Evolutionary conservation across 2,797 vertebrate species (phyloP).

Genomic region (Geotria australis): DNA sequence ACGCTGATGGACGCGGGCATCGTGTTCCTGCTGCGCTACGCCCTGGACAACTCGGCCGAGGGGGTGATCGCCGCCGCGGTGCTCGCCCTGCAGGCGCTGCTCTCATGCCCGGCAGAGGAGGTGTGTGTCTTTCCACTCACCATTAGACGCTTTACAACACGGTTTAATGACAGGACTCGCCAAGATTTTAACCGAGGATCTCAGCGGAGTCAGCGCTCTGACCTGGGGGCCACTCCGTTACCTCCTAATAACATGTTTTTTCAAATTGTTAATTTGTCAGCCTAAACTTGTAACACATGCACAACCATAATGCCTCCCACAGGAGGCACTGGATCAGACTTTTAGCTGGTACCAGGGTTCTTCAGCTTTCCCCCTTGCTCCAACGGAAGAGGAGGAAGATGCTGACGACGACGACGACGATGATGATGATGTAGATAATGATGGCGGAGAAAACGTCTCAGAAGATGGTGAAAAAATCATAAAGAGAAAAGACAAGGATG

Average conservation of each 20-base stretch:
- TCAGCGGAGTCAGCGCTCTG: too few species aligned
- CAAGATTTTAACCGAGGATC: too few species aligned
- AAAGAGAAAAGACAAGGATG: slow-evolving; percentile 24
- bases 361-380: slow-evolving; percentile 36
- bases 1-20: slow-evolving; percentile 72
- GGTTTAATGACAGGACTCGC: too few species aligned
- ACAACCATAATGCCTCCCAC: too few species aligned
- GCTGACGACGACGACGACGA: slow-evolving; percentile 24
- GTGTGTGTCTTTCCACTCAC: slow-evolving; percentile 9
- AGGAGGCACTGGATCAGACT: slow-evolving; percentile 52
- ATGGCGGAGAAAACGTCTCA: slow-evolving; percentile 4
- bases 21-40: slow-evolving; percentile 70
- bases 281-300: too few species aligned
- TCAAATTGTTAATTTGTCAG: too few species aligned
- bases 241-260: too few species aligned
- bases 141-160: too few species aligned
- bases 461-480: slow-evolving; percentile 7
- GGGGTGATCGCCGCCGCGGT: slow-evolving; percentile 44
- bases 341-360: slow-evolving; percentile 65
- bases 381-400: slow-evolving; percentile 26
- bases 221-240: too few species aligned
- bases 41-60: slow-evolving; percentile 48
- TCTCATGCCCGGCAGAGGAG: slow-evolving; percentile 55
- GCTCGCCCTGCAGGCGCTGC: slow-evolving; percentile 28
- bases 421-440: slow-evolving; percentile 20